Conservation (phyloP, 2,113 vertebrate genomes). For the Stegastes partitus region DNA sequence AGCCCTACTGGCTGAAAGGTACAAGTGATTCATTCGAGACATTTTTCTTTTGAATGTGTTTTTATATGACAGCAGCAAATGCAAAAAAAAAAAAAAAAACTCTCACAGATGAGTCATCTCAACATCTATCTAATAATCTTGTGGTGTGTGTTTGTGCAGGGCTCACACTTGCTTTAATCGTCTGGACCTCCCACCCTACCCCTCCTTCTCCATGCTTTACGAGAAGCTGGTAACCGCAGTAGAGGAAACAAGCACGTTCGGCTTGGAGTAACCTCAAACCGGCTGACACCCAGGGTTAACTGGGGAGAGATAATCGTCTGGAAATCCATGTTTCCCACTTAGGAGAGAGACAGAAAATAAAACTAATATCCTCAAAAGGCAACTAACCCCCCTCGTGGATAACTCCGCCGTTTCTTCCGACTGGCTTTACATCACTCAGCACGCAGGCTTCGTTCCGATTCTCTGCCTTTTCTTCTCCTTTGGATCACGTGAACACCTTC, state of each 20-base stretch:
- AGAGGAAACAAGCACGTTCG: constrained; percentile 98
- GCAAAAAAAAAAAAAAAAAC: not conserved
- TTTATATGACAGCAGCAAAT: not conserved
- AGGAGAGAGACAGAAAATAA: constrained; percentile 32
- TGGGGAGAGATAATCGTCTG: constrained; percentile 25
- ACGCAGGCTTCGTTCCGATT: constrained; percentile 20
- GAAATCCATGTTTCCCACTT: constrained; percentile 26
- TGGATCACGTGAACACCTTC: constrained; percentile 10
- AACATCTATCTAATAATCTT: not conserved
- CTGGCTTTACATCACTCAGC: constrained; percentile 46
- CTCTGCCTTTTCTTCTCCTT: constrained; percentile 30
- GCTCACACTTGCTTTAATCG: constrained; percentile 99
- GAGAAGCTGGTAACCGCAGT: constrained; percentile 98
- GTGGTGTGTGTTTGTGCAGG: constrained; percentile 78
- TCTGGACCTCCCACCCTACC: constrained; percentile 96
- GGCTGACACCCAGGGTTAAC: constrained; percentile 11
- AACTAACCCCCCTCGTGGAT: constrained; percentile 53
- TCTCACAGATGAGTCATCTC: not conserved
- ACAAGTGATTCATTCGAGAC: not conserved
- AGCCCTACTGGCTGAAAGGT: not conserved
- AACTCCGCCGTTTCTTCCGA: constrained; percentile 33
- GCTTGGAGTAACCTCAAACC: constrained; percentile 88
- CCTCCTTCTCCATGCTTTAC: constrained; percentile 98
- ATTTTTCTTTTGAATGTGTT: not conserved
- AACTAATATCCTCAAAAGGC: constrained; percentile 65